Evolutionary conservation across 2,797 vertebrate genomes (phyloP).

Genomic region (Cynodonichthys magdalenae): DNA sequence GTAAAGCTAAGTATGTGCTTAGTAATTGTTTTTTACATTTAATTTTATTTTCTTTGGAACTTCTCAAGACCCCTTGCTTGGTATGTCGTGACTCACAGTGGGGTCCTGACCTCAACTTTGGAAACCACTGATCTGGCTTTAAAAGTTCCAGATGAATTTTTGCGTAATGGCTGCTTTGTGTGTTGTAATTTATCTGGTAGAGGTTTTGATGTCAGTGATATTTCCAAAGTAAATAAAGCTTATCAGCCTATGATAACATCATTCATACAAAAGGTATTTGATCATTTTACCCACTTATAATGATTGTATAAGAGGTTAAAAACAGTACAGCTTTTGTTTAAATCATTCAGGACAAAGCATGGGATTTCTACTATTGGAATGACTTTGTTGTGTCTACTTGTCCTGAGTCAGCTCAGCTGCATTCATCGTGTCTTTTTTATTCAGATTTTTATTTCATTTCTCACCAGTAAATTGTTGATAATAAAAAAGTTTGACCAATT

Average conservation of each 20-base stretch:
- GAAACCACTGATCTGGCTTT: background rate
- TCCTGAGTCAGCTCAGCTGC: background rate
- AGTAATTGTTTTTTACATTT: too few species aligned
- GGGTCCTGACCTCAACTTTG: too few species aligned
- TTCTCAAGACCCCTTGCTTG: too few species aligned
- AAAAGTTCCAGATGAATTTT: background rate
- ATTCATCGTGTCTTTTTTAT: background rate
- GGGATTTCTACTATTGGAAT: background rate
- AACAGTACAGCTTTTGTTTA: background rate
- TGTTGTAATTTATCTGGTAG: slow-evolving; percentile 2
- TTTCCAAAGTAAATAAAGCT: slow-evolving; percentile 7
- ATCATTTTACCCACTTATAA: background rate
- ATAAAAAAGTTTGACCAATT: background rate
- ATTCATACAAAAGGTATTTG: background rate
- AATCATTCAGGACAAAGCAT: background rate
- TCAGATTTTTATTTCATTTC: background rate
- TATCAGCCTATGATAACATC: background rate
- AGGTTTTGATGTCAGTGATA: slow-evolving; percentile 2
- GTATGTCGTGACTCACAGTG: too few species aligned
- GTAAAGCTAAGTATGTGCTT: too few species aligned
- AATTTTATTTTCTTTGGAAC: too few species aligned
- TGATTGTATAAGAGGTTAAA: background rate
- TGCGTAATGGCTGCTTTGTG: slow-evolving; percentile 2
- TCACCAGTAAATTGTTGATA: too few species aligned
- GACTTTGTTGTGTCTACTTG: background rate